Base-by-base conservation (phyloP, 2,888 invertebrate genomes). In the Scaptomyza parva region DNA sequence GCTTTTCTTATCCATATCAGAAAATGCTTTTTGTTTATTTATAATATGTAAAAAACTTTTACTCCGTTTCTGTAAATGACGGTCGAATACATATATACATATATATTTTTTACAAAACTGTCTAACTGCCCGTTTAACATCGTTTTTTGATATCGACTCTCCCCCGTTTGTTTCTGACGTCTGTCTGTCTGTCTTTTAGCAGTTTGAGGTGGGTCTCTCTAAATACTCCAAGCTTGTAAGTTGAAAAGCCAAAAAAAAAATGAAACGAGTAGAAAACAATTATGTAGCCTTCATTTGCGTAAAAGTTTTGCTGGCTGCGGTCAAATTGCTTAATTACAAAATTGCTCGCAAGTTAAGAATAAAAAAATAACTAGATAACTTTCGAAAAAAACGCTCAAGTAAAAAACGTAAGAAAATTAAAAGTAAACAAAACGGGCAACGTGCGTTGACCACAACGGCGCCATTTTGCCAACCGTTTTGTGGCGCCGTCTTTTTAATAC, bases 241-340 rank as follows among this genome's bases (percentile, higher is more conserved):
- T 26, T 17, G 4, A 43, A 47, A 28, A 35, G 45, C 22, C n/a
- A 41, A 39, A 43, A 28, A 22, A 28, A 30, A 39, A 35, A 61
- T n/a, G n/a, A n/a, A n/a, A n/a, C n/a, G n/a, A n/a, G n/a, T n/a
- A 37, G 45, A 71, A 71, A 83, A 70, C 76, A 84, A 86, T 86
- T 81, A 76, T 50, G 67, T 35, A 61, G 81, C 81, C 78, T 86
- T 84, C 84, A 84, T 82, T 86, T 82, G 78, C 78, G 62, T 81
- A 65, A 77, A 82, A 86, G 65, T 83, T 86, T 80, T 67, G 50
- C 67, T 53, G 50, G 66, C 73, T 86, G 88, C 82, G 87, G 87
- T 88, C 86, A 85, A 89, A 89, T 83, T 88, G 90, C 88, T 89
- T 89, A 89, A 89, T 89, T 89, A 89, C 86, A 88, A 89, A 89